phyloP scores from a whole-genome alignment of 2,888 invertebrate genomes.

The Serrognathus titanus region DNA sequence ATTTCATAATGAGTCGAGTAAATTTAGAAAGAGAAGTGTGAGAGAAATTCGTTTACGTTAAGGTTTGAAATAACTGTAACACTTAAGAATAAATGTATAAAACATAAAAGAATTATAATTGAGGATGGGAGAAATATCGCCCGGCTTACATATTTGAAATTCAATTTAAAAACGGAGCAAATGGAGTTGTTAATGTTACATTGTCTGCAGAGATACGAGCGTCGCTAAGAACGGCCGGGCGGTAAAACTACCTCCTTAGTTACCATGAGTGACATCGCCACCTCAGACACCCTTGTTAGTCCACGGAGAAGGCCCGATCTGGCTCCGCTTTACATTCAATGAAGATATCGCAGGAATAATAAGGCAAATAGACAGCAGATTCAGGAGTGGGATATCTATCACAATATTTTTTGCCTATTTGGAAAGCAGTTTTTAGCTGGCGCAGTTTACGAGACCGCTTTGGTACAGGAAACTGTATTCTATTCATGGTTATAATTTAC shows the following conservation, averaged over 20 bases:
- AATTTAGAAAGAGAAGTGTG: too few species aligned
- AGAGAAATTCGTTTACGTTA: too few species aligned
- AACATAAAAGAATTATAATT: slow-evolving; percentile 2
- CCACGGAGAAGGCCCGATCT: slow-evolving; percentile 36
- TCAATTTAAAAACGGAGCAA: slow-evolving; percentile 27
- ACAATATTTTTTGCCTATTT: slow-evolving; percentile 29
- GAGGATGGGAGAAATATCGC: slow-evolving; percentile 13
- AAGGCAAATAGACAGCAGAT: slow-evolving; percentile 44
- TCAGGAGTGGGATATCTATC: slow-evolving; percentile 28
- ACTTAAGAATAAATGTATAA: neutral
- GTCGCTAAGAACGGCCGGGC: slow-evolving; percentile 38
- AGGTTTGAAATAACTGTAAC: too few species aligned
- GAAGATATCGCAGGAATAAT: slow-evolving; percentile 49
- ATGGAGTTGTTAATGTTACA: slow-evolving; percentile 51
- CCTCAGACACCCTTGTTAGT: slow-evolving; percentile 51
- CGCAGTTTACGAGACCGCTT: neutral
- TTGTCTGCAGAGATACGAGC: slow-evolving; percentile 54
- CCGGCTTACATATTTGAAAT: slow-evolving; percentile 24
- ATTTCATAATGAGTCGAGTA: too few species aligned
- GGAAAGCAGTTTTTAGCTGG: slow-evolving; percentile 20
- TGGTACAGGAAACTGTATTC: too few species aligned
- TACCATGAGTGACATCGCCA: slow-evolving; percentile 49
- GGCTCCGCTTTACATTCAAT: slow-evolving; percentile 49
- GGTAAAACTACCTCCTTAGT: slow-evolving; percentile 44
- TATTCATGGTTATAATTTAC: too few species aligned